Percentiles rank a stretch among this genome's conserved stretches.
These are phyloP conservation scores for Ecliptopera silaceata DNA, from an alignment of 2,888 invertebrate species.

Conservation along the genomic window DNA sequence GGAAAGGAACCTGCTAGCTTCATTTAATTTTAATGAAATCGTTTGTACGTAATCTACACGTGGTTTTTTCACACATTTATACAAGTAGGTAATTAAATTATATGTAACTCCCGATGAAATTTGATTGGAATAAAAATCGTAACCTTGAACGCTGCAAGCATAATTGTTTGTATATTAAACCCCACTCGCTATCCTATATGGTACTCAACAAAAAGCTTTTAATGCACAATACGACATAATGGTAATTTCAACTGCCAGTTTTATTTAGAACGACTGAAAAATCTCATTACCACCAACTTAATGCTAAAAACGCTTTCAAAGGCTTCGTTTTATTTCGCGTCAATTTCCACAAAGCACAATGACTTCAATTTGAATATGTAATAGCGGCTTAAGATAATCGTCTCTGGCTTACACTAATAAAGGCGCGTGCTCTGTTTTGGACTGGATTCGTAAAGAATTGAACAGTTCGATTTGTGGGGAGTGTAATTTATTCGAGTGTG, in stretches of 20 bases:
- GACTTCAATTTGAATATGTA: constrained; percentile 83
- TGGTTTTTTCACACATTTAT: not conserved
- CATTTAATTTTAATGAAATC: constrained; percentile 55
- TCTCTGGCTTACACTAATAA: constrained; percentile 82
- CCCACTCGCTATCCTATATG: not conserved
- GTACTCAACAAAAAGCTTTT: constrained; percentile 2
- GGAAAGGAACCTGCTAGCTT: constrained; percentile 65
- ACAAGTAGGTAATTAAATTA: too few relatives aligned
- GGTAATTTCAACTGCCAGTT: constrained; percentile 28
- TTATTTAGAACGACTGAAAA: constrained; percentile 46
- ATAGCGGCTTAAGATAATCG: constrained; percentile 82
- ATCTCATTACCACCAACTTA: constrained; percentile 64
- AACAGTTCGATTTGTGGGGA: constrained; percentile 76
- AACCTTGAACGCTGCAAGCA: too few relatives aligned
- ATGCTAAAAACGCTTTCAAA: constrained; percentile 65
- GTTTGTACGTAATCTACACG: not conserved
- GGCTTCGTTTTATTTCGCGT: constrained; percentile 81
- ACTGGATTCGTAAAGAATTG: constrained; percentile 78
- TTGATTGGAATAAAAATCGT: too few relatives aligned
- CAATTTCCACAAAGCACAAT: constrained; percentile 81
- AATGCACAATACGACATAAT: constrained; percentile 11
- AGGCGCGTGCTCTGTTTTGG: constrained; percentile 68
- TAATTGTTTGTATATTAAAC: too few relatives aligned
- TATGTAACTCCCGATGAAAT: too few relatives aligned
- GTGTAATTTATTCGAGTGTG: constrained; percentile 82